Conservation (phyloP, 2,797 vertebrate species). For the Alauda arvensis region DNA sequence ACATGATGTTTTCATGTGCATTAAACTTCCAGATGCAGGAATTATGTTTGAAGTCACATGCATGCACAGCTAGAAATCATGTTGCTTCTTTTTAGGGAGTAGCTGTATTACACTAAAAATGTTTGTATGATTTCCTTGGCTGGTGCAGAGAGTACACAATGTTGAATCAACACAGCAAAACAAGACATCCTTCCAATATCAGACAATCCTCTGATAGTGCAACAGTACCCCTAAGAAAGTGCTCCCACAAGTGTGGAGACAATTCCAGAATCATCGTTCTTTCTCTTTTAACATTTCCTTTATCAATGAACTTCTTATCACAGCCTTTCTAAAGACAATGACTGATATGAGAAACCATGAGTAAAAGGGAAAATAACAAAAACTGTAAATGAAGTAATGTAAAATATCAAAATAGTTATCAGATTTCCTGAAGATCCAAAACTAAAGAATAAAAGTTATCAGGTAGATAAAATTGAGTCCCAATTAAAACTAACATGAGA, state of each 20-base stretch:
- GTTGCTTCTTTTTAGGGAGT: not conserved
- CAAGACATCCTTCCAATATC: not conserved
- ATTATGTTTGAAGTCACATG: not conserved
- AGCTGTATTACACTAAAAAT: not conserved
- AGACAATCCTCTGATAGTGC: not conserved
- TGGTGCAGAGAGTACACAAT: not conserved
- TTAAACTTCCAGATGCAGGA: constrained; percentile 6
- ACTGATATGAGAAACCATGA: constrained; percentile 66
- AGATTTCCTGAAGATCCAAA: constrained; percentile 55
- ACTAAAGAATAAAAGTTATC: constrained; percentile 69
- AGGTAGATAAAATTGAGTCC: constrained; percentile 59
- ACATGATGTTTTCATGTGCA: constrained; percentile 10
- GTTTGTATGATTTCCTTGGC: constrained; percentile 13
- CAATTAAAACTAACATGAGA: constrained; percentile 67
- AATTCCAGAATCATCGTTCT: not conserved
- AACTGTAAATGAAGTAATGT: constrained; percentile 68
- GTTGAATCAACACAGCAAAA: not conserved
- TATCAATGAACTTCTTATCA: constrained; percentile 9
- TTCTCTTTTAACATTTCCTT: not conserved
- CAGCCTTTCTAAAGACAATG: constrained; percentile 43
- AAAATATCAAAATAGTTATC: constrained; percentile 70
- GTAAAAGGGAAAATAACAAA: constrained; percentile 66
- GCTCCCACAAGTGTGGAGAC: not conserved
- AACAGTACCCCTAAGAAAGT: not conserved
- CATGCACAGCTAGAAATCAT: constrained; percentile 25